These are phyloP conservation scores for Struthio camelus DNA, from an alignment of 2,113 vertebrate genomes.

Conservation along the genomic window DNA sequence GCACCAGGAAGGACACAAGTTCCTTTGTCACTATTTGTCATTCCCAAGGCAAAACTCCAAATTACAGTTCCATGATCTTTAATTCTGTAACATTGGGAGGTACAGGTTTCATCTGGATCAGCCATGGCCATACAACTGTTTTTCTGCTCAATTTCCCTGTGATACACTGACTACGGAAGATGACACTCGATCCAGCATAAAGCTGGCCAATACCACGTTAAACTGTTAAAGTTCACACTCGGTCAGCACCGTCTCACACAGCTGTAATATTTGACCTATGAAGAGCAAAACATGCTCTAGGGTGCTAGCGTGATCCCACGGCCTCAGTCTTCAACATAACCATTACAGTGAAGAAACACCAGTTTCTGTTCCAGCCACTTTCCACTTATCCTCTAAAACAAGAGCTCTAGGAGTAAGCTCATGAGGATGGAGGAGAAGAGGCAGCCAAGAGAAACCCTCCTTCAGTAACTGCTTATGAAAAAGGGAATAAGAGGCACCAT, in stretches of 20 bases:
- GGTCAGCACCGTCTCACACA: not conserved
- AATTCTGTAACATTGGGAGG: not conserved
- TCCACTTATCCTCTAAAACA: not conserved
- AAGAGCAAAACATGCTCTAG: not conserved
- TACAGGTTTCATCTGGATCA: not conserved
- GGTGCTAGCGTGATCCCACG: not conserved
- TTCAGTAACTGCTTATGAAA: not conserved
- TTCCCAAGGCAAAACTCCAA: not conserved
- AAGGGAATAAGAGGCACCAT: not conserved
- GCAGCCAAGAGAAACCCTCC: not conserved
- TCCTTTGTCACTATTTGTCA: not conserved
- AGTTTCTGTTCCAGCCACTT: not conserved
- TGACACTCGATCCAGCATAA: not conserved
- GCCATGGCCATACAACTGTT: not conserved
- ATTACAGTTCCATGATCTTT: not conserved
- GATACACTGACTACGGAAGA: not conserved
- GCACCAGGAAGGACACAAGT: not conserved
- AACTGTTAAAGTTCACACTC: rapidly evolving
- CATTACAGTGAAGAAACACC: not conserved
- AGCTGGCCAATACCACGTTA: not conserved
- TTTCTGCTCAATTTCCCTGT: not conserved
- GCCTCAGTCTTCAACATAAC: not conserved
- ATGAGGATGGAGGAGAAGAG: not conserved
- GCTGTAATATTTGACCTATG: not conserved
- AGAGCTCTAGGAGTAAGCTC: not conserved